Percentiles rank a stretch among this genome's conserved stretches.
These are phyloP conservation scores for Pristionchus japonicus DNA, from an alignment of 2,888 invertebrate species.

Conservation along the genomic window DNA sequence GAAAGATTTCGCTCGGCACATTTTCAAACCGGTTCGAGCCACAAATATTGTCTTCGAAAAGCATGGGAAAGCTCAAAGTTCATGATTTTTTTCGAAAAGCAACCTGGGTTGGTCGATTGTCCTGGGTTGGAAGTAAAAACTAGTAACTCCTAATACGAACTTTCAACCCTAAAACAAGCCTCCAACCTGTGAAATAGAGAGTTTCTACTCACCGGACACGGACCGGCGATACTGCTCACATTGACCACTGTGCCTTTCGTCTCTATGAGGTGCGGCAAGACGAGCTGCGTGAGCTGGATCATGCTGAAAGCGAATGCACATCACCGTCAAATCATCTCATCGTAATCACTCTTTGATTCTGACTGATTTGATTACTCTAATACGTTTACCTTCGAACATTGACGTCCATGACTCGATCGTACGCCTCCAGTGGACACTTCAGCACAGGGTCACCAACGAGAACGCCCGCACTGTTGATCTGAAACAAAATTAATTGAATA, in stretches of 20 bases:
- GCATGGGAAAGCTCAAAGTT: no score
- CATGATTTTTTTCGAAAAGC: no score
- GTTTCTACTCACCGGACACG: slow-evolving; percentile 82
- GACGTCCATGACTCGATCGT: slow-evolving; percentile 89
- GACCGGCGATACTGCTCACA: slow-evolving; percentile 93
- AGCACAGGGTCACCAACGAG: slow-evolving; percentile 63
- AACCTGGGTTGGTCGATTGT: no score
- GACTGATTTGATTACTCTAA: no score
- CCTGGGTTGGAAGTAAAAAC: no score
- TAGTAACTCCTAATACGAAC: no score
- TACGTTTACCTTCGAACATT: slow-evolving; percentile 80
- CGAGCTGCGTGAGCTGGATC: slow-evolving; percentile 66
- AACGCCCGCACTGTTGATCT: slow-evolving; percentile 72
- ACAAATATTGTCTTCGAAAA: no score
- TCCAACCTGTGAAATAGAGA: no score
- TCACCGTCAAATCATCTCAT: no score
- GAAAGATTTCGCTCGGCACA: not conserved
- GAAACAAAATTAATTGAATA: not conserved
- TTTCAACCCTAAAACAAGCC: no score
- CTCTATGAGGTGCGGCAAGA: slow-evolving; percentile 68
- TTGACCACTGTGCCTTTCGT: slow-evolving; percentile 89
- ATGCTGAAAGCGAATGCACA: slow-evolving; percentile 60
- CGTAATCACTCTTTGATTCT: no score
- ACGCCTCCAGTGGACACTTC: slow-evolving; percentile 79
- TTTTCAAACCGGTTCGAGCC: not conserved